A percentile compares a stretch with the other conserved stretches of the same genome.
These are phyloP conservation scores for Miltochrista miniata DNA, from an alignment of 2,888 invertebrate species.

Conservation along the genomic window DNA sequence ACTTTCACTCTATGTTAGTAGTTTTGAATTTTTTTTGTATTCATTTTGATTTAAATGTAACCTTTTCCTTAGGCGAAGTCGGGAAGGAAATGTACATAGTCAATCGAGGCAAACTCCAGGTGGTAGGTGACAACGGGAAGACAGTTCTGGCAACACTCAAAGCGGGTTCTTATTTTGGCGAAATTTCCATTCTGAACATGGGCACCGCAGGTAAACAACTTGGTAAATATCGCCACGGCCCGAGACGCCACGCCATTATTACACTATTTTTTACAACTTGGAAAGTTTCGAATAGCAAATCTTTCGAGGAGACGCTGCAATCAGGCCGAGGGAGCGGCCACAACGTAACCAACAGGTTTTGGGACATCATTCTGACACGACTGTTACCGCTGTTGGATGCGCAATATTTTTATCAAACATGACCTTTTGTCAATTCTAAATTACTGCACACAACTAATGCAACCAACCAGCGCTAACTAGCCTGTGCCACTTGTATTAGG, in stretches of 20 bases:
- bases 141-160: conserved; percentile 98
- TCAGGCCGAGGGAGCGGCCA: conserved; percentile 83
- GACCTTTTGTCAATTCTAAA: conserved; percentile 7
- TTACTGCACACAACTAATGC: conserved; percentile 8
- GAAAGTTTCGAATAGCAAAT: conserved; percentile 78
- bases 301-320: conserved; percentile 81
- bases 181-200: conserved; percentile 99
- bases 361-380: conserved; percentile 69
- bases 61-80: conserved; percentile 92
- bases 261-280: conserved; percentile 69
- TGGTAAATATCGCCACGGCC: conserved; percentile 92
- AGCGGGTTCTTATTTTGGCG: conserved; percentile 99
- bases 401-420: not conserved
- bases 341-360: conserved; percentile 76
- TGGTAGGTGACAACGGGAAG: conserved; percentile 97
- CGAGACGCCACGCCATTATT: conserved; percentile 84
- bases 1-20: conserved; percentile 26
- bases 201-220: conserved; percentile 99
- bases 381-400: conserved; percentile 50
- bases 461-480: conserved; percentile 59
- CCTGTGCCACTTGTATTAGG: conserved; percentile 52
- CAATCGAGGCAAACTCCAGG: conserved; percentile 97
- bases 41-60: not conserved
- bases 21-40: conserved; percentile 1
- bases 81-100: conserved; percentile 99